phyloP scores from a whole-genome alignment of 2,113 vertebrate genomes.

The Cynocephalus volans region DNA sequence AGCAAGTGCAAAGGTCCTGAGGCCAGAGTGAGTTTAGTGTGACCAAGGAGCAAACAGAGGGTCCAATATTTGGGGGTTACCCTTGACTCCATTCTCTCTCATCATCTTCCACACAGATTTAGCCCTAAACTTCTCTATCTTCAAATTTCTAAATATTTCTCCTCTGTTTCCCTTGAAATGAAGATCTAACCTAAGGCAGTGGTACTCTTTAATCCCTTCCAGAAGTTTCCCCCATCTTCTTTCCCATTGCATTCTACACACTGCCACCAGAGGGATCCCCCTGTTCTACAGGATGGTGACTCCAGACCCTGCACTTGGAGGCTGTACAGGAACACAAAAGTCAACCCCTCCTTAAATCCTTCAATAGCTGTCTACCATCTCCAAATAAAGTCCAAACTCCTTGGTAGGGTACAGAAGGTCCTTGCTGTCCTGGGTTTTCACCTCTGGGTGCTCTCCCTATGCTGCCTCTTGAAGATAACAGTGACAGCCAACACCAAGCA shows the following conservation, averaged over 20 bases:
- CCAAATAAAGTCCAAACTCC: not conserved
- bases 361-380: not conserved
- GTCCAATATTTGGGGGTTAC: not conserved
- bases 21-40: not conserved
- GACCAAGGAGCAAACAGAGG: not conserved
- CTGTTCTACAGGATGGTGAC: not conserved
- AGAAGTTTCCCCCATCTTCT: not conserved
- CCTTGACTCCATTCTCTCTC: not conserved
- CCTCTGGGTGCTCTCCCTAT: not conserved
- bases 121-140: not conserved
- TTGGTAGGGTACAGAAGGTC: not conserved
- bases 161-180: not conserved
- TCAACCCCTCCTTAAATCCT: not conserved
- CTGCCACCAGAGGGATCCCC: constrained; percentile 16
- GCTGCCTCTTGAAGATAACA: not conserved
- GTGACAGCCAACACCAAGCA: not conserved
- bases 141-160: constrained; percentile 22
- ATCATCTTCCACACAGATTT: not conserved
- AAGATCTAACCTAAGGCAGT: not conserved
- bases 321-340: not conserved
- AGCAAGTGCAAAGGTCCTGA: not conserved
- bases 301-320: not conserved
- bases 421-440: not conserved
- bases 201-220: not conserved
- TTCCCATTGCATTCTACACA: not conserved